These are phyloP conservation scores for Mola mola DNA, from an alignment of 2,113 vertebrate species.

Conservation along the genomic window DNA sequence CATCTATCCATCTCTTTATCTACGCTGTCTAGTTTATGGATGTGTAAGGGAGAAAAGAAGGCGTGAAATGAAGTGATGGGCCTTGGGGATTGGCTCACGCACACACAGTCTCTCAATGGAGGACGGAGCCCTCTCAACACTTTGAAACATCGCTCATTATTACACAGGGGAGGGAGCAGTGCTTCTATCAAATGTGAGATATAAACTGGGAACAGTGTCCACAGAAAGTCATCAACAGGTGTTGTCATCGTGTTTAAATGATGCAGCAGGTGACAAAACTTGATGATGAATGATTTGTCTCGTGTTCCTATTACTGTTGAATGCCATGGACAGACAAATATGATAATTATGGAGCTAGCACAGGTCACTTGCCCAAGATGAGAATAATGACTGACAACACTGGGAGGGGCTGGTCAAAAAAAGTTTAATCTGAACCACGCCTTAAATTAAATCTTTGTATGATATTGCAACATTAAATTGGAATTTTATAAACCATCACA, in stretches of 20 bases:
- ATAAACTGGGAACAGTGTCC: neutral
- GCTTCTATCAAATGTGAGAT: conserved; percentile 7
- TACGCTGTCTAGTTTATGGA: conserved; percentile 35
- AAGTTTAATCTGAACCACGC: no score
- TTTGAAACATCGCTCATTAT: conserved; percentile 48
- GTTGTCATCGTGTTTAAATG: neutral
- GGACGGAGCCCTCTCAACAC: conserved; percentile 10
- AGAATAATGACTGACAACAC: no score
- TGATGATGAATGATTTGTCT: no score
- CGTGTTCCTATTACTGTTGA: no score
- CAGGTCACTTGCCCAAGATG: no score
- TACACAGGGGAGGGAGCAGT: neutral
- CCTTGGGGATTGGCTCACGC: conserved; percentile 11
- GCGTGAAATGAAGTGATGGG: conserved; percentile 31
- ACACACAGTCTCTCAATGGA: conserved; percentile 19
- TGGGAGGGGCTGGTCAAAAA: no score
- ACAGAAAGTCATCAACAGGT: conserved; percentile 2
- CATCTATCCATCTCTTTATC: conserved; percentile 39
- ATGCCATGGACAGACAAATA: no score
- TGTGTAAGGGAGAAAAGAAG: conserved; percentile 13
- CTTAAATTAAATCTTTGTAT: no score
- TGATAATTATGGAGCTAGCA: no score
- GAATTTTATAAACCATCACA: no score
- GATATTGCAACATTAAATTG: no score
- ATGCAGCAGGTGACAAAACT: no score